A percentile compares a stretch with the other conserved stretches of the same genome.
Conservation (phyloP, 1,140 invertebrate species). For the Rhizoglyphus robini region DNA sequence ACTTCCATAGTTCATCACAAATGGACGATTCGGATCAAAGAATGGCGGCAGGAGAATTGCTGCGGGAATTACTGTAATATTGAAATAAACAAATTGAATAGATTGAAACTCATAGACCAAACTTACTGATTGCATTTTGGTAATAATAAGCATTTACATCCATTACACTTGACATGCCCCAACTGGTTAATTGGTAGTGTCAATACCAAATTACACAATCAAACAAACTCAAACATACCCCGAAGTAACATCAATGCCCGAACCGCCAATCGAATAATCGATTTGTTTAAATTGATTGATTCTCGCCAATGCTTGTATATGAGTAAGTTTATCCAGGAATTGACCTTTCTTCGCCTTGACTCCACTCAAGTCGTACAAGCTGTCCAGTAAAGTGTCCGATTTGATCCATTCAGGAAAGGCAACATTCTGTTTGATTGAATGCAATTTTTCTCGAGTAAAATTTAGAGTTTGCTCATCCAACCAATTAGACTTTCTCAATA, state of each 20-base stretch:
- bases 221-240: too few relatives aligned
- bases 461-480: slow-evolving; percentile 71
- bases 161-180: too few relatives aligned
- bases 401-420: slow-evolving; percentile 40
- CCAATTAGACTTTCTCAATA: slow-evolving; percentile 59
- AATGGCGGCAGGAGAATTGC: slow-evolving; percentile 34
- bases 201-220: too few relatives aligned
- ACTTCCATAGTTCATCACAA: slow-evolving; percentile 34
- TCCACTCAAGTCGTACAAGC: neutral
- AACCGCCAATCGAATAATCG: neutral
- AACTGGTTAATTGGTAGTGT: slow-evolving; percentile 47
- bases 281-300: neutral
- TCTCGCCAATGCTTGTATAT: neutral
- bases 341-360: neutral
- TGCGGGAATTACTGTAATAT: slow-evolving; percentile 29
- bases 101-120: neutral
- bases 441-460: slow-evolving; percentile 41
- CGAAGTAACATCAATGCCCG: slow-evolving; percentile 16
- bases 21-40: slow-evolving; percentile 31
- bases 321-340: neutral
- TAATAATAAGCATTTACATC: too few relatives aligned
- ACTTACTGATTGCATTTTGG: slow-evolving; percentile 34
- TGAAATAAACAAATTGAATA: neutral
- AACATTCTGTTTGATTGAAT: slow-evolving; percentile 35
- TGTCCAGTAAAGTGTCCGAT: slow-evolving; percentile 34